Conservation (phyloP, 2,113 vertebrate species). For the Vombatus ursinus region DNA sequence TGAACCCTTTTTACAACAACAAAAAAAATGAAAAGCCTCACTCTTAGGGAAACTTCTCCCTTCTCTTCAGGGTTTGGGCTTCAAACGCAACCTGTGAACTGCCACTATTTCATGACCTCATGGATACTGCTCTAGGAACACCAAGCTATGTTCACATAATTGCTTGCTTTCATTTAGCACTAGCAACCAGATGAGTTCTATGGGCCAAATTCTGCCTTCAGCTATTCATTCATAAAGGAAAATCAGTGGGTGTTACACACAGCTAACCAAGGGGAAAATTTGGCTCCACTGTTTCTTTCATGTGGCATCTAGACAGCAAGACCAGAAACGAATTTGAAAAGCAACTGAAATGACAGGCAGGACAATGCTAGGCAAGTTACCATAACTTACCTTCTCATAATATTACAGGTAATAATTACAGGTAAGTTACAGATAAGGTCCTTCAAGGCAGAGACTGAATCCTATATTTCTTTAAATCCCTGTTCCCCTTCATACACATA, state of each 20-base stretch:
- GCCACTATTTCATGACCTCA: not conserved
- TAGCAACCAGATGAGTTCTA: conserved; percentile 14
- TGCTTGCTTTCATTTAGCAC: not conserved
- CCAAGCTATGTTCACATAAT: conserved; percentile 35
- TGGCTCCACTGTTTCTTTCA: conserved; percentile 29
- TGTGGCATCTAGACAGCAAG: conserved; percentile 31
- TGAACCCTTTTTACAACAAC: not conserved
- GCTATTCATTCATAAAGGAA: not conserved
- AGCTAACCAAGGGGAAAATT: conserved; percentile 29
- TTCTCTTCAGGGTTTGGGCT: not conserved
- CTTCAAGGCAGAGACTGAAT: not conserved
- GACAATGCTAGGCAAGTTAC: not conserved
- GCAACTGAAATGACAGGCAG: not conserved
- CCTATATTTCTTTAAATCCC: not conserved
- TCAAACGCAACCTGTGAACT: not conserved
- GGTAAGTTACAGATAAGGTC: not conserved
- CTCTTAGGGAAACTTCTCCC: not conserved
- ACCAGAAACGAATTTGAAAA: conserved; percentile 7
- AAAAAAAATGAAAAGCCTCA: not conserved
- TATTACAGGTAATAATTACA: not conserved
- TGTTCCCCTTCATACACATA: not conserved
- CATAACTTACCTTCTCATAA: not conserved
- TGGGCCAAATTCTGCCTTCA: conserved; percentile 31
- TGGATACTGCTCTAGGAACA: not conserved
- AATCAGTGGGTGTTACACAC: not conserved